Conservation (phyloP, 2,113 vertebrate genomes). For the Quiscalus mexicanus region DNA sequence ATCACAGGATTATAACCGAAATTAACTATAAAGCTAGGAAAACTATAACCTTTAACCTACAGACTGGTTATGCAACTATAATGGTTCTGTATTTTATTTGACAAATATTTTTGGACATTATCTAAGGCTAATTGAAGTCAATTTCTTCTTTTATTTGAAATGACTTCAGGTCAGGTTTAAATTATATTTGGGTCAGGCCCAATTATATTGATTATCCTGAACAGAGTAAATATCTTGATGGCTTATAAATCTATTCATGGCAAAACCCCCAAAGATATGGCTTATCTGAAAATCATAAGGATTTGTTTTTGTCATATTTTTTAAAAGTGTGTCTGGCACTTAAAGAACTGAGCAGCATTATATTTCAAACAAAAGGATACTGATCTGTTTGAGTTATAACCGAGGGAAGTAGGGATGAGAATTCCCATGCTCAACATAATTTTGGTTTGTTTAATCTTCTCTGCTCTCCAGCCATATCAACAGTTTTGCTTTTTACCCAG, state of each 20-base stretch:
- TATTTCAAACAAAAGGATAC: neutral
- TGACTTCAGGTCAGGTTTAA: neutral
- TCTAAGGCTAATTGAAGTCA: slow-evolving; percentile 24
- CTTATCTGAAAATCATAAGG: neutral
- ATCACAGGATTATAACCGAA: neutral
- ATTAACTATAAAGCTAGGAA: neutral
- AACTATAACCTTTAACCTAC: neutral
- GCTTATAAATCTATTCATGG: neutral
- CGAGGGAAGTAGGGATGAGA: neutral
- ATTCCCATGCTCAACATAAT: neutral
- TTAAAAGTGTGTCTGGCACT: neutral
- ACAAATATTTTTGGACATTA: slow-evolving; percentile 36
- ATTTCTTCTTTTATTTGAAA: slow-evolving; percentile 8
- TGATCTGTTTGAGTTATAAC: neutral
- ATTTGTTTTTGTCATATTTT: fast-evolving
- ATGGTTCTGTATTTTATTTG: neutral
- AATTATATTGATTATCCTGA: slow-evolving; percentile 48
- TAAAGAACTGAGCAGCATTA: neutral
- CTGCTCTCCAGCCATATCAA: neutral
- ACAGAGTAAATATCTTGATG: neutral
- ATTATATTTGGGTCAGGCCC: slow-evolving; percentile 5
- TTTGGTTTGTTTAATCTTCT: neutral
- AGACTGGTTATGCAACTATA: neutral
- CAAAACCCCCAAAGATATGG: neutral
- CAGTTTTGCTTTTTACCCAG: neutral